These are phyloP conservation scores for Dreissena polymorpha DNA, from an alignment of 1,140 invertebrate species.

Conservation along the genomic window DNA sequence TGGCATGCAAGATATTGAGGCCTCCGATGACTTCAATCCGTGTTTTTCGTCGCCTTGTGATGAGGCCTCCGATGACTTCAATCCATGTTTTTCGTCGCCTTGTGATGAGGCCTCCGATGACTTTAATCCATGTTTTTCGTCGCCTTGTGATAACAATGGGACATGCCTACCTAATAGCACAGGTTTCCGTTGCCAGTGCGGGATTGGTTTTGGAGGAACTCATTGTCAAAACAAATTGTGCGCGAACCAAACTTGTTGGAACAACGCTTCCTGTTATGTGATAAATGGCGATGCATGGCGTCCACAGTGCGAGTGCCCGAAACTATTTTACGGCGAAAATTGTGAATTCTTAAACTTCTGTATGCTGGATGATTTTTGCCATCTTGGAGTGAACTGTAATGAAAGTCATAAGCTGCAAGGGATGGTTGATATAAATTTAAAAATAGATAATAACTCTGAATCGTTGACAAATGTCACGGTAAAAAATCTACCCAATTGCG, in stretches of 20 bases:
- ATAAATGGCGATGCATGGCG: background rate
- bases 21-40: too few relatives aligned
- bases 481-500: slow-evolving; percentile 27
- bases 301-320: slow-evolving; percentile 21
- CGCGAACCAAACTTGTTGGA: slow-evolving; percentile 59
- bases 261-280: slow-evolving; percentile 60
- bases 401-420: background rate
- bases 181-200: too few relatives aligned
- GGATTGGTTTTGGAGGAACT: too few relatives aligned
- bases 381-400: slow-evolving; percentile 22
- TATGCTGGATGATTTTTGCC: slow-evolving; percentile 15
- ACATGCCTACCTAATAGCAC: too few relatives aligned
- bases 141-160: too few relatives aligned
- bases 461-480: slow-evolving; percentile 10
- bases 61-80: too few relatives aligned
- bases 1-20: too few relatives aligned
- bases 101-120: too few relatives aligned
- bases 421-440: slow-evolving; percentile 2
- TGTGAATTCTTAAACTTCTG: slow-evolving; percentile 45
- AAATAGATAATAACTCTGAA: background rate
- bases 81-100: too few relatives aligned
- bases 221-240: too few relatives aligned
- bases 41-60: too few relatives aligned
- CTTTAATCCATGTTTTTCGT: too few relatives aligned
- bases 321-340: slow-evolving; percentile 29